Conservation (phyloP, 2,113 vertebrate species). For the Odobenus rosmarus region DNA sequence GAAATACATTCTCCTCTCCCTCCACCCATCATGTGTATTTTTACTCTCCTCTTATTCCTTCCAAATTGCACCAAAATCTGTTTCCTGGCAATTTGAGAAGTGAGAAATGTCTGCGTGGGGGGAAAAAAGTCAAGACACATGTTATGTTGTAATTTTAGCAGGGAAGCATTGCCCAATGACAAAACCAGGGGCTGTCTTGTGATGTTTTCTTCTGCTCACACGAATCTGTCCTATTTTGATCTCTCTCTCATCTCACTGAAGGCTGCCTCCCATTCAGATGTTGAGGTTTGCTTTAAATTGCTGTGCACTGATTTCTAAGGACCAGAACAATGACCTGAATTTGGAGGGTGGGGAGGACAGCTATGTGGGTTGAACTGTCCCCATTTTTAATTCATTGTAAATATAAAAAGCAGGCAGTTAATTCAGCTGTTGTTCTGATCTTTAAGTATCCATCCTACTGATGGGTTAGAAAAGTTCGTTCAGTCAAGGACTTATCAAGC, state of each 20-base stretch:
- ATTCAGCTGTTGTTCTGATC: background rate
- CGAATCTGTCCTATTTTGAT: background rate
- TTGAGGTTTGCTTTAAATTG: background rate
- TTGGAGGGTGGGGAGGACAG: background rate
- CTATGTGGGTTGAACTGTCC: background rate
- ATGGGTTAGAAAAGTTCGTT: background rate
- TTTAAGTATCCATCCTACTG: background rate
- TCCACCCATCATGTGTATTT: conserved; percentile 58
- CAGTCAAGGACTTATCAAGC: background rate
- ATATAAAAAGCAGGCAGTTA: background rate
- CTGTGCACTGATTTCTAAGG: background rate
- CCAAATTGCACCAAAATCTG: conserved; percentile 59
- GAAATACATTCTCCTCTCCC: conserved; percentile 44
- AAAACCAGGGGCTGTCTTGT: conserved; percentile 44
- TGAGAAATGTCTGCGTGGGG: conserved; percentile 73
- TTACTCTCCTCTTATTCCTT: conserved; percentile 53
- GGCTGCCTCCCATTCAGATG: background rate
- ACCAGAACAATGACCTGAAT: background rate
- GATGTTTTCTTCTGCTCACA: conserved; percentile 50
- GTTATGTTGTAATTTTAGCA: conserved; percentile 53
- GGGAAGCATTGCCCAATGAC: conserved; percentile 54
- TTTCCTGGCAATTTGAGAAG: conserved; percentile 83
- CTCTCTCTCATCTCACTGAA: background rate
- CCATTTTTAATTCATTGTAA: background rate
- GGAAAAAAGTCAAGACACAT: conserved; percentile 62